Conservation (phyloP, 2,888 invertebrate species). For the Miltochrista miniata region DNA sequence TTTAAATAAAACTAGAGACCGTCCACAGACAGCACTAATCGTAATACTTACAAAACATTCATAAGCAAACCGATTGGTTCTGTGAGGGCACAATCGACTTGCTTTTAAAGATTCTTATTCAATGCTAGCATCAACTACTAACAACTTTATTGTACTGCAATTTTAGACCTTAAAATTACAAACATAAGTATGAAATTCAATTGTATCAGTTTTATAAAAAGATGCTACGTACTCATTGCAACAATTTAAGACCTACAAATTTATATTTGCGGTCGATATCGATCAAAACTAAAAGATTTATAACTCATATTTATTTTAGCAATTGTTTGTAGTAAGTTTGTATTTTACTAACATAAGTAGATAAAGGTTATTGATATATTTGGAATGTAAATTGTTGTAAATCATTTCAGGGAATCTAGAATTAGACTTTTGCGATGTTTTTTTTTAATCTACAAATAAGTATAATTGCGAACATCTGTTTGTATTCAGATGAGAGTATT, state of each 20-base stretch:
- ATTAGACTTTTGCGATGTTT: slow-evolving; percentile 40
- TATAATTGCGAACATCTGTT: slow-evolving; percentile 4
- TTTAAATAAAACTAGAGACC: too few relatives aligned
- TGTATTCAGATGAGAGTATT: background rate
- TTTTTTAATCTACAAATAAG: slow-evolving; percentile 34
- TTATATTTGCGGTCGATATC: slow-evolving; percentile 26
- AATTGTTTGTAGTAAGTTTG: slow-evolving; percentile 25
- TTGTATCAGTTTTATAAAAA: slow-evolving; percentile 8
- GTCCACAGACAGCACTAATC: too few relatives aligned
- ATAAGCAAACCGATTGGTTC: too few relatives aligned
- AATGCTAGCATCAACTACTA: slow-evolving; percentile 37
- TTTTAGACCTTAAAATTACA: slow-evolving; percentile 20
- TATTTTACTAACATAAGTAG: slow-evolving; percentile 38
- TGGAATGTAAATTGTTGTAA: slow-evolving; percentile 54
- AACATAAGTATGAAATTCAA: slow-evolving; percentile 32
- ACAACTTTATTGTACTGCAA: slow-evolving; percentile 40
- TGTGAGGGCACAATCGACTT: slow-evolving; percentile 25
- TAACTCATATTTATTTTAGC: slow-evolving; percentile 17
- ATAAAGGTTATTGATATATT: slow-evolving; percentile 56
- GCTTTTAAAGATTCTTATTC: slow-evolving; percentile 38
- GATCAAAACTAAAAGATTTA: background rate
- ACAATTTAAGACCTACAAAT: slow-evolving; percentile 55
- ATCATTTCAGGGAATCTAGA: slow-evolving; percentile 49
- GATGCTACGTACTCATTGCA: slow-evolving; percentile 41
- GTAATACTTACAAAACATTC: too few relatives aligned